These are phyloP conservation scores for Elegia similella DNA, from an alignment of 2,888 invertebrate genomes.

Conservation along the genomic window DNA sequence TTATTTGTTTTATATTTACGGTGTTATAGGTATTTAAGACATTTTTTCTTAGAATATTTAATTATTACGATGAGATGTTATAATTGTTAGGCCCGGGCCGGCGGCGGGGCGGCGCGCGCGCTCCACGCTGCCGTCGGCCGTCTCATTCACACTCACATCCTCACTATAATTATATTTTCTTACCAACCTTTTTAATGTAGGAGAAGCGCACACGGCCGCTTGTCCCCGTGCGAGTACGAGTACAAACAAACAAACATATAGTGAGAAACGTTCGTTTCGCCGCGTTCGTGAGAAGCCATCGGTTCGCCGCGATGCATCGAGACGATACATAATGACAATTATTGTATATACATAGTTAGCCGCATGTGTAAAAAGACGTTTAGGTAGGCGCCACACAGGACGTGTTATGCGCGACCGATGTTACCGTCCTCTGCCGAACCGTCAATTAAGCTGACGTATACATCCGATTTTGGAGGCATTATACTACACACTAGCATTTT, in stretches of 20 bases:
- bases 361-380: constrained; percentile 73
- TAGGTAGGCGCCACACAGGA: constrained; percentile 54
- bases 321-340: constrained; percentile 66
- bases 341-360: constrained; percentile 80
- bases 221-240: constrained; percentile 74
- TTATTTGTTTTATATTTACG: constrained; percentile 82
- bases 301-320: constrained; percentile 78
- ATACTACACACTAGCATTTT: constrained; percentile 27
- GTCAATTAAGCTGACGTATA: constrained; percentile 27
- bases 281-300: constrained; percentile 80
- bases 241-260: constrained; percentile 68
- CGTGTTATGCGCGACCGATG: constrained; percentile 46
- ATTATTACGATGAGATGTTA: constrained; percentile 79
- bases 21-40: constrained; percentile 82
- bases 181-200: constrained; percentile 77
- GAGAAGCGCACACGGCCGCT: constrained; percentile 79
- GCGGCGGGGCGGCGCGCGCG: constrained; percentile 52
- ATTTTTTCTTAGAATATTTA: constrained; percentile 82
- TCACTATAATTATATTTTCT: constrained; percentile 81
- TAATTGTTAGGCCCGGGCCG: constrained; percentile 74
- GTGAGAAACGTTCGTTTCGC: constrained; percentile 72
- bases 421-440: constrained; percentile 27
- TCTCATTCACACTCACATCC: constrained; percentile 77
- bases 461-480: constrained; percentile 26
- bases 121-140: constrained; percentile 61